A percentile compares a stretch with the other conserved stretches of the same genome.
These are phyloP conservation scores for Heliconius ethilla DNA, from an alignment of 2,888 invertebrate genomes.

Conservation along the genomic window DNA sequence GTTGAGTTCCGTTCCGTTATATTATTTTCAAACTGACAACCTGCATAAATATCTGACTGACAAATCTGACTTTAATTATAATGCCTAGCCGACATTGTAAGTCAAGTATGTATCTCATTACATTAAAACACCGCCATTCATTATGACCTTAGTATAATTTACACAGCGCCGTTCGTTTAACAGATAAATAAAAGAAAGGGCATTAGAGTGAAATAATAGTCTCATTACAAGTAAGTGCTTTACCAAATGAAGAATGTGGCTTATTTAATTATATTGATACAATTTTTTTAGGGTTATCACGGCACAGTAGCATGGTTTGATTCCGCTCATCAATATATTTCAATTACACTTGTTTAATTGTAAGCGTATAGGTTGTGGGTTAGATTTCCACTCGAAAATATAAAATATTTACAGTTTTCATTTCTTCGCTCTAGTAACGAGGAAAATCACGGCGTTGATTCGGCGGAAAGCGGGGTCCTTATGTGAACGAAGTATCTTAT, in stretches of 20 bases:
- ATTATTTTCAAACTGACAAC: background rate
- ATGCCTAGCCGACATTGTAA: background rate
- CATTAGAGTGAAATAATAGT: constrained; percentile 16
- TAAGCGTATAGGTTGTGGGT: too few relatives aligned
- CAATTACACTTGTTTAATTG: too few relatives aligned
- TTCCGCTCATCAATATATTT: background rate
- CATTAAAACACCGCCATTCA: background rate
- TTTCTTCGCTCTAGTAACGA: too few relatives aligned
- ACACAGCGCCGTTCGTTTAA: constrained; percentile 4
- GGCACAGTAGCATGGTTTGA: background rate
- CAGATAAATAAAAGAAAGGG: constrained; percentile 4
- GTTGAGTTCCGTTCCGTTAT: background rate
- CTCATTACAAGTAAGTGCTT: constrained; percentile 8
- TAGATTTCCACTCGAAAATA: too few relatives aligned
- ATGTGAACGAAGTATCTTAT: too few relatives aligned
- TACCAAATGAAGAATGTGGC: background rate
- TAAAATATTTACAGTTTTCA: too few relatives aligned
- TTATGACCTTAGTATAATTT: constrained; percentile 1
- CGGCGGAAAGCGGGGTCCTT: too few relatives aligned
- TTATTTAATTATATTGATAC: background rate
- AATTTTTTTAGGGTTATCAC: background rate
- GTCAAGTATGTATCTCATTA: background rate
- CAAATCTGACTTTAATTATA: background rate
- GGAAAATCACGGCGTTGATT: too few relatives aligned
- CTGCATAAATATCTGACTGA: background rate